These are phyloP conservation scores for Drosophila pseudoananassae DNA, from an alignment of 1,140 invertebrate species.

Conservation along the genomic window DNA sequence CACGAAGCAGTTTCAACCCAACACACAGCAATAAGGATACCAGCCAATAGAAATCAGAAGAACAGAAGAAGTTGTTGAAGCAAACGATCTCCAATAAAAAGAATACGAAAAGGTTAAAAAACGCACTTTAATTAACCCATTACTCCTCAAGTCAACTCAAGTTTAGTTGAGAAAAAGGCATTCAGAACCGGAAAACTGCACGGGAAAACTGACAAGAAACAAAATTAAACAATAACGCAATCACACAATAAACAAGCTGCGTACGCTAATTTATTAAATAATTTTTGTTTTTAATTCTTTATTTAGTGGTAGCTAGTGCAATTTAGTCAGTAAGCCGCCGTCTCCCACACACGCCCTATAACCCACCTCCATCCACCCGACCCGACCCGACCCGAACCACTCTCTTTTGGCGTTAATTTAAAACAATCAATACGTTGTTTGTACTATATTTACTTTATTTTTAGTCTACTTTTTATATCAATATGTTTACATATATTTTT, in stretches of 20 bases:
- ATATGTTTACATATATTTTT: constrained; percentile 56
- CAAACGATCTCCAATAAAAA: constrained; percentile 72
- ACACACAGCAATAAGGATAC: constrained; percentile 19
- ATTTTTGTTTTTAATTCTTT: constrained; percentile 82
- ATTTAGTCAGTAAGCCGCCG: constrained; percentile 74
- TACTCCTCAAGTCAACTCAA: constrained; percentile 45
- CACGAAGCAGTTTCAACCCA: constrained; percentile 52
- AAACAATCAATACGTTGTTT: constrained; percentile 50
- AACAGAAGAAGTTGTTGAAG: constrained; percentile 29
- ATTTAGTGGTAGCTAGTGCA: constrained; percentile 84
- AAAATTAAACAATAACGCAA: constrained; percentile 35
- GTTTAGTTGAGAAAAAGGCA: constrained; percentile 26
- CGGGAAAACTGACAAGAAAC: constrained; percentile 23
- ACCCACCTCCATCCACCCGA: constrained; percentile 16
- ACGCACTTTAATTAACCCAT: constrained; percentile 29
- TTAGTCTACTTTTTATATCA: constrained; percentile 65
- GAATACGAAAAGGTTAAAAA: constrained; percentile 51
- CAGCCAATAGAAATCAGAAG: constrained; percentile 35
- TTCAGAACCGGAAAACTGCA: constrained; percentile 35
- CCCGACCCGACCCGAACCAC: neutral
- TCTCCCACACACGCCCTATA: constrained; percentile 17
- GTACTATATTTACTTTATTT: constrained; percentile 74
- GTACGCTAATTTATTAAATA: constrained; percentile 79
- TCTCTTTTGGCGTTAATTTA: constrained; percentile 68
- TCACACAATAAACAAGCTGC: constrained; percentile 50